Conservation (phyloP, 2,797 vertebrate genomes). For the Hapalemur alaotrensis region DNA sequence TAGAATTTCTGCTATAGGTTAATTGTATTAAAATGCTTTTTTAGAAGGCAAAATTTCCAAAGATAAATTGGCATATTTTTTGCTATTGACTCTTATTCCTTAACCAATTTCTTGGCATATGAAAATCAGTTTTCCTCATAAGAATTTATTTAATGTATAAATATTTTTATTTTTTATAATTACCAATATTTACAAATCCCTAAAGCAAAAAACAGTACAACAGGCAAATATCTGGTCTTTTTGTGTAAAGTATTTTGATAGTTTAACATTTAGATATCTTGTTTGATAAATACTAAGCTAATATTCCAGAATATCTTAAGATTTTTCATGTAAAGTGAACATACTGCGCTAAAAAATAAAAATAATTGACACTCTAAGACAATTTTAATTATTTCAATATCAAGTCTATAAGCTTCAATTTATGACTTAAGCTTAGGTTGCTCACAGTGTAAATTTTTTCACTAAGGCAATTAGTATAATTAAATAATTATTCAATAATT, state of each 20-base stretch:
- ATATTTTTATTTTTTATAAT: neutral
- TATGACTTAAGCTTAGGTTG: slow-evolving; percentile 75
- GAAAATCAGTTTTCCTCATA: neutral
- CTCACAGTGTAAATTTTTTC: slow-evolving; percentile 75
- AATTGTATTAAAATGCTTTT: neutral
- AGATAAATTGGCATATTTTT: neutral
- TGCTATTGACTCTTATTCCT: neutral
- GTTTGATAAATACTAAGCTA: slow-evolving; percentile 3
- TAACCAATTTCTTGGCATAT: slow-evolving; percentile 44
- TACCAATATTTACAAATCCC: neutral
- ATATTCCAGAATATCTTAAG: neutral
- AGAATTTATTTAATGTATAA: neutral
- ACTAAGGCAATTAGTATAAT: slow-evolving; percentile 86
- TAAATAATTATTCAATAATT: slow-evolving; percentile 88
- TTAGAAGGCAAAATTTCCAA: neutral
- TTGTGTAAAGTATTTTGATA: neutral
- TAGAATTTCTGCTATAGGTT: neutral
- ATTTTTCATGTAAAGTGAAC: slow-evolving; percentile 51
- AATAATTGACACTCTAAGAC: slow-evolving; percentile 53
- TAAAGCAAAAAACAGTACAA: neutral
- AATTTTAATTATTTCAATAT: slow-evolving; percentile 62
- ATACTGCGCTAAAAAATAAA: slow-evolving; percentile 8
- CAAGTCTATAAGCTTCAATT: slow-evolving; percentile 63
- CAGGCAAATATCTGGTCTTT: neutral
- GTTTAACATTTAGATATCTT: neutral